Conservation (phyloP, 1,140 invertebrate genomes). For the honey bee (Apis mellifera) region Amel_HAv3.1 CM009939.2:8098501-8099000, state of each 20-base stretch:
- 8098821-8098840: conserved; percentile 22
- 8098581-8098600: not conserved
- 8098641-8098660: not conserved
- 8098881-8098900: conserved; percentile 51
- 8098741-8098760: not conserved
- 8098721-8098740: not conserved
- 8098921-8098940: conserved; percentile 40
- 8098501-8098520: not conserved
- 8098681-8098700: not conserved
- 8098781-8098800: not conserved
- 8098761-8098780: no score
- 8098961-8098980: conserved; percentile 20
- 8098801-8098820: not conserved
- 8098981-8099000: not conserved
- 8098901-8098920: conserved; percentile 26
- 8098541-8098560: fast-evolving
- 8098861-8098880: not conserved
- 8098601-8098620: no score
- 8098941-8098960: not conserved
- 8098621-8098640: not conserved
- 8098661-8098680: not conserved
- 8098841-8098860: not conserved
- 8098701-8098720: conserved; percentile 6
- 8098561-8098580: not conserved
- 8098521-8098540: no score